Evolutionary conservation across 92 coral and sea anemone genomes (phyloP), one percentile per base, ranked within the genome.

Genomic region (Anthopleura xanthogrammica): DNA sequence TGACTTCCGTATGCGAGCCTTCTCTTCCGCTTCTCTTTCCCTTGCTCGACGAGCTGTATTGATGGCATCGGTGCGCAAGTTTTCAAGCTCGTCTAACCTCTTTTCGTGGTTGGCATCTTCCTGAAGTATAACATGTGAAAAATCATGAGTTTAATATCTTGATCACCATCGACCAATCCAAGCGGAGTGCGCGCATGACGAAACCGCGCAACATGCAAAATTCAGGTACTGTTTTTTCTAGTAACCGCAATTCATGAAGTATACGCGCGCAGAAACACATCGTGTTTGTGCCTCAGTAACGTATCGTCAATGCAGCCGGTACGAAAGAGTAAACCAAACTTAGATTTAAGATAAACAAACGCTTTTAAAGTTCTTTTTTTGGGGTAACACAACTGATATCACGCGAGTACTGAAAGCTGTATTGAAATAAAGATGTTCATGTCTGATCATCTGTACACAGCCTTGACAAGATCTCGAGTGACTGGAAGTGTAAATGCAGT

Each of bases 101-200:
- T 65, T 89, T 60, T 86, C 87, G 41, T 89, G 92, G 42, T 86
- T 87, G 66, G 87, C 84, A 71, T 86, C 92, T 79, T 89, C 92
- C 92, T 89, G 82, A 4, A 36, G 3, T 36, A 41, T 3, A 17
- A 36, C 4, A 20, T 5, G 50, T 2, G 54, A 10, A 17, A 55
- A 23, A 9, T 12, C 2, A 78, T 6, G 43, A 79, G 20, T 23
- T 29, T 29, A 29, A 29, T 22, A 55, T 56, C 52, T 14, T 19
- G n/a, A 12, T 5, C 64, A 58, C n/a, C 64, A 58, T 58, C 36
- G 36, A 29, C 36, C 36, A 29, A 29, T 29, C 36, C 36, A 29
- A 29, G 36, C 36, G 4, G 64, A 58, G 17, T 16, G 64, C 64
- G 5, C 19, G 19, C n/a, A 19, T 5, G 17, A 5, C 5, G 5